A percentile compares a stretch with the other conserved stretches of the same genome.
These are phyloP conservation scores for Epinotia bilunana DNA, from an alignment of 2,888 invertebrate genomes.

Conservation along the genomic window DNA sequence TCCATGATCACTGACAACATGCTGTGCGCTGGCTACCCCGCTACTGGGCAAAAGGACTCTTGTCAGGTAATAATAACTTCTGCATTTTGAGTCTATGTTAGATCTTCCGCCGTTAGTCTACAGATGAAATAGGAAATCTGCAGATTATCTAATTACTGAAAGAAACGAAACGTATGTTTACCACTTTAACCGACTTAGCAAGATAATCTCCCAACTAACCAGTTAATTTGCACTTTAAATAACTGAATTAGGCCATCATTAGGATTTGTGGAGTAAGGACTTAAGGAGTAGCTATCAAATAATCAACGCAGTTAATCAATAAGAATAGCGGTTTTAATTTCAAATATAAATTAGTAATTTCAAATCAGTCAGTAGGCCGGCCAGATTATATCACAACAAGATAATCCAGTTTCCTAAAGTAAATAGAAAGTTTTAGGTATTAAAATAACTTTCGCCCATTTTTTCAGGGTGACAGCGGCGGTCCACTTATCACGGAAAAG, in stretches of 20 bases:
- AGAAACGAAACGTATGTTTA: too few species aligned
- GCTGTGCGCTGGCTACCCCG: conserved; percentile 92
- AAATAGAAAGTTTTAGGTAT: conserved; percentile 23
- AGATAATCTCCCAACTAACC: too few species aligned
- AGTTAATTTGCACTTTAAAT: too few species aligned
- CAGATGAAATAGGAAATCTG: too few species aligned
- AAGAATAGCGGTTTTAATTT: not conserved
- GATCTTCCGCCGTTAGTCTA: too few species aligned
- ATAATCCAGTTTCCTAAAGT: conserved; percentile 12
- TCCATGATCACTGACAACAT: conserved; percentile 95
- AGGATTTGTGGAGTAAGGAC: not conserved
- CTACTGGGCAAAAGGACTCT: conserved; percentile 89
- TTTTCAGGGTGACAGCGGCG: conserved; percentile 91
- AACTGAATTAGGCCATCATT: too few species aligned
- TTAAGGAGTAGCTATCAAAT: not conserved
- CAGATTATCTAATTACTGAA: too few species aligned
- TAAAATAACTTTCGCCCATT: conserved; percentile 47
- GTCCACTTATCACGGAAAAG: conserved; percentile 90
- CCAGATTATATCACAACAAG: conserved; percentile 7
- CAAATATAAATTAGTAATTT: not conserved
- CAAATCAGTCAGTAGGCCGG: not conserved
- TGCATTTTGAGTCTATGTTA: not conserved
- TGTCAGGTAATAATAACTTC: conserved; percentile 87
- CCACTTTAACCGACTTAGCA: too few species aligned
- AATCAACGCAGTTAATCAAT: not conserved